These are phyloP conservation scores for Eupithecia pulchellata DNA, from an alignment of 2,888 invertebrate genomes.

Conservation along the genomic window DNA sequence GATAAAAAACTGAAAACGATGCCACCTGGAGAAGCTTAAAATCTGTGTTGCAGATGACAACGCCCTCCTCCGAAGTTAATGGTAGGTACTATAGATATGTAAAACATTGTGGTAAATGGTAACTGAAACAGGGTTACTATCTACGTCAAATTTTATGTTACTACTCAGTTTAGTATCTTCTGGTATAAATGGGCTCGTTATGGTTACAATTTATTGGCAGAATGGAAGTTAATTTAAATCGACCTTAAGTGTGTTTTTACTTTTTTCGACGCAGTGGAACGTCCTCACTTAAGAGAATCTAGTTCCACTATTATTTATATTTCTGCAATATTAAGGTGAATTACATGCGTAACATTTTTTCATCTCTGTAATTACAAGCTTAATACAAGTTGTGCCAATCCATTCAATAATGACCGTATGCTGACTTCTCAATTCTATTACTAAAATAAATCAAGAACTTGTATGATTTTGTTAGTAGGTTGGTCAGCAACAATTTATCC, in stretches of 20 bases:
- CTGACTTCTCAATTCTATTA: neutral
- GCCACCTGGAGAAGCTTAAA: too few species aligned
- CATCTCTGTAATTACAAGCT: neutral
- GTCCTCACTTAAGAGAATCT: too few species aligned
- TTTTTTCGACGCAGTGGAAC: too few species aligned
- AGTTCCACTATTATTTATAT: neutral
- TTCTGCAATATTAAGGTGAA: neutral
- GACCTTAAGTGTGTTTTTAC: too few species aligned
- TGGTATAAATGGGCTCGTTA: too few species aligned
- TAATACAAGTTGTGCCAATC: neutral
- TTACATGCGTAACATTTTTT: neutral
- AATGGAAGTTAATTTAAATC: too few species aligned
- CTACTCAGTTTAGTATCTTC: neutral
- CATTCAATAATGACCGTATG: neutral
- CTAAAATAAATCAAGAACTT: neutral
- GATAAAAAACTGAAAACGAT: too few species aligned
- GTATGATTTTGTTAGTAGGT: constrained; percentile 17
- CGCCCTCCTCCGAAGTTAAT: too few species aligned
- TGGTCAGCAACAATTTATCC: neutral
- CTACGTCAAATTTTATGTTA: neutral
- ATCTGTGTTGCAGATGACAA: too few species aligned
- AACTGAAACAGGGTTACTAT: neutral
- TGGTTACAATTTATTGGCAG: too few species aligned
- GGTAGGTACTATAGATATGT: neutral
- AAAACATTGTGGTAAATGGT: neutral